Conservation (phyloP, 37 sponge, comb jelly and placozoan genomes). For the Amphimedon queenslandica region DNA sequence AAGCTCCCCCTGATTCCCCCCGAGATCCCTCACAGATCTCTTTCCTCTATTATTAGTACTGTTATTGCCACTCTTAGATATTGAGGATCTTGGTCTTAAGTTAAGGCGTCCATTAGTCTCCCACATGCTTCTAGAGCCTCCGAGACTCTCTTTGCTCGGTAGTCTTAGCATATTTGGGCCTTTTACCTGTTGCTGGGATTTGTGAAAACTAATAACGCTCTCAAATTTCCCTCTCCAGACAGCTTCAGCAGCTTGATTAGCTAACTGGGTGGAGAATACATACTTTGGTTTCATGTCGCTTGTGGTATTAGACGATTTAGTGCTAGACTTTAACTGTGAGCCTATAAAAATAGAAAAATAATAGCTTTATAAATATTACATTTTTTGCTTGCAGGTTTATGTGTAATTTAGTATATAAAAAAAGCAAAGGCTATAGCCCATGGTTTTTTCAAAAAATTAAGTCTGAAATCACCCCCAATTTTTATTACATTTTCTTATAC, state of each 20-base stretch:
- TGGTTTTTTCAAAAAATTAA: no score
- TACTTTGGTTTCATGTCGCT: constrained; percentile 50
- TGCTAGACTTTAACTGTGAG: no score
- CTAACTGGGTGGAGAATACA: constrained; percentile 71
- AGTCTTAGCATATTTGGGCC: constrained; percentile 33
- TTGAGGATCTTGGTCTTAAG: neutral
- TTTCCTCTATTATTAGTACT: neutral
- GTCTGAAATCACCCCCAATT: no score
- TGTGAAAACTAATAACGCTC: constrained; percentile 60
- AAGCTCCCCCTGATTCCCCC: neutral
- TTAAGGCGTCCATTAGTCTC: neutral
- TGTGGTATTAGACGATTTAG: no score
- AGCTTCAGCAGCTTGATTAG: constrained; percentile 76
- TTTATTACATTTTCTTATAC: no score
- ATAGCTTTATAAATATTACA: no score
- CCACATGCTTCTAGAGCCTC: neutral
- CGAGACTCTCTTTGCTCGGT: neutral
- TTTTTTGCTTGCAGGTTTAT: no score
- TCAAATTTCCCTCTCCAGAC: constrained; percentile 33
- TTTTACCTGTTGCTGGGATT: constrained; percentile 49
- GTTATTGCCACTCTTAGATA: neutral
- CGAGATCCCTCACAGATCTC: neutral
- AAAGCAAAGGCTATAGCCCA: no score
- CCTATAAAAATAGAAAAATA: no score
- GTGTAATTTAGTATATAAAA: no score